These are phyloP conservation scores for Rhinella marina DNA, from an alignment of 2,797 vertebrate genomes.

Conservation along the genomic window DNA sequence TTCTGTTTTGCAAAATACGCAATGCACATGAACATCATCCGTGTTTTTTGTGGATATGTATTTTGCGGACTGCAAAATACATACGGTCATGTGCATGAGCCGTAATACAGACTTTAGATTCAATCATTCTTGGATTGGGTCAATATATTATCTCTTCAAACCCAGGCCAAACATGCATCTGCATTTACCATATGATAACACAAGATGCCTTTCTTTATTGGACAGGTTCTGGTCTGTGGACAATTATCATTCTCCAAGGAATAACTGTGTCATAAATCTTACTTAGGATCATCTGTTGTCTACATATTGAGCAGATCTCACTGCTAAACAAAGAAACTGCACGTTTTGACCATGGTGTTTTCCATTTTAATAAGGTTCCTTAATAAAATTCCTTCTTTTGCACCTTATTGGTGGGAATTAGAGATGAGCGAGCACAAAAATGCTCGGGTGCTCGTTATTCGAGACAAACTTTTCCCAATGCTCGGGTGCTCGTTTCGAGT, in stretches of 20 bases:
- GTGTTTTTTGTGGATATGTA: too few relatives aligned
- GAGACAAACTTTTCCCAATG: too few relatives aligned
- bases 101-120: too few relatives aligned
- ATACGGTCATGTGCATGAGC: too few relatives aligned
- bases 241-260: conserved; percentile 3
- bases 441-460: too few relatives aligned
- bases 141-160: background rate
- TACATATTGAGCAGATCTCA: background rate
- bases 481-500: too few relatives aligned
- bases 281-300: background rate
- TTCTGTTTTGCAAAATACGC: too few relatives aligned
- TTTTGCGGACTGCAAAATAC: too few relatives aligned
- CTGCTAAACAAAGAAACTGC: background rate
- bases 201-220: background rate
- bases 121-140: background rate
- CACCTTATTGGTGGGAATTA: too few relatives aligned
- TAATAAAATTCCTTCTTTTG: background rate
- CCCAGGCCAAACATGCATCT: background rate
- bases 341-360: background rate
- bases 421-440: too few relatives aligned
- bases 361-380: background rate
- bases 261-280: conserved; percentile 7
- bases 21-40: too few relatives aligned
- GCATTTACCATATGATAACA: background rate
- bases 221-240: conserved; percentile 22